Evolutionary conservation across 2,888 invertebrate species (phyloP), one percentile per base, ranked within the genome.

Genomic region (Drosophila pegasa): DNA sequence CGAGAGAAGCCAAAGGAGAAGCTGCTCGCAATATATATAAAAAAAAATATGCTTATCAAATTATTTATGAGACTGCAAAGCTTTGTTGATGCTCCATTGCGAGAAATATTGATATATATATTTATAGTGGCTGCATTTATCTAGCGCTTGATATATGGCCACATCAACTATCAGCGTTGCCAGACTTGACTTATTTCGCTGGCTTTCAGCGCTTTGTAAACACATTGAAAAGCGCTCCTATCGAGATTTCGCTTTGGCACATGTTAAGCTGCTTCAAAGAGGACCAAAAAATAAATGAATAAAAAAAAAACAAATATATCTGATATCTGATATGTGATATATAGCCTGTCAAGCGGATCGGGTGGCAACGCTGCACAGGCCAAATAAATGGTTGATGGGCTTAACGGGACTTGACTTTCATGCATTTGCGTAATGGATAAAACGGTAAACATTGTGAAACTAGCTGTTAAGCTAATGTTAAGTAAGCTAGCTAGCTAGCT

Each of bases 31-130:
- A 14, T 12, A 50, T 22, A 3, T 45, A 14, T 22, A 22, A 27
- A 22, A 8, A 7, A n/a, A 0, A 18, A 63, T 10, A 4, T 43
- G 54, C 58, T 73, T 31, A 50, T 48, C 38, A 54, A 40, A 70
- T 58, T 55, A 71, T 71, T 71, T 71, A 71, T 59, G 68, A 74
- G 74, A 59, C 54, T 55, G 50, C 40, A 55, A 40, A 43, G 52
- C 58, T 50, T 73, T 66, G 74, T 66, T 54, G 74, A 66, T 35
- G 70, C 47, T 29, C 43, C 50, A 67, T 35, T 41, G 27, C 43
- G 47, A 48, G 27, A 45, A 45, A 25, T 45, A 27, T 45, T 45
- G 43, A 43, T 43, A 43, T 43, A 43, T 16, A 43, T 43, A 7
- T 29, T 43, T 27, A 45, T 27, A 45, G 43, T 45, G 43, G 43